A percentile compares a stretch with the other conserved stretches of the same genome.
These are phyloP conservation scores for Corydoras maculifer DNA, from an alignment of 2,113 vertebrate genomes.

Conservation along the genomic window DNA sequence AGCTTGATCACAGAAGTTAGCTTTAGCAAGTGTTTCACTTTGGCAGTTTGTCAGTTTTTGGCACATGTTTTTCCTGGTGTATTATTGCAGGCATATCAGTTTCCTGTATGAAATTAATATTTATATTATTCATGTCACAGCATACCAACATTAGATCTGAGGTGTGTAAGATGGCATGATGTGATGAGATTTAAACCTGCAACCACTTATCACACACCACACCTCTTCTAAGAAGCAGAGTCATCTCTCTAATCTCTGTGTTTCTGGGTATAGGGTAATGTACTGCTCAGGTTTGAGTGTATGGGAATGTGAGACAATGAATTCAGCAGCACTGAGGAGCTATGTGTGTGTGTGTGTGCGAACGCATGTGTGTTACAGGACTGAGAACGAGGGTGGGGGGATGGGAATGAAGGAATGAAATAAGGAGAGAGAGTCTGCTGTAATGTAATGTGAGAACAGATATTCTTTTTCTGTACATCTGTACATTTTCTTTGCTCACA, in stretches of 20 bases:
- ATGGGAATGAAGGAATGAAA: conserved; percentile 15
- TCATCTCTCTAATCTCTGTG: not conserved
- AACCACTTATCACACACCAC: conserved; percentile 1
- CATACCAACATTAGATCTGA: too few relatives aligned
- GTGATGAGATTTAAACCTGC: not conserved
- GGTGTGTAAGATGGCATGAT: not conserved
- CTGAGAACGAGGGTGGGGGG: conserved; percentile 8
- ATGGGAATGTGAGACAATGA: conserved; percentile 12
- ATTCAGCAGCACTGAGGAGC: conserved; percentile 1
- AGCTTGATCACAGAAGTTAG: too few relatives aligned
- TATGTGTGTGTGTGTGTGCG: conserved; percentile 9
- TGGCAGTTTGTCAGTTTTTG: too few relatives aligned
- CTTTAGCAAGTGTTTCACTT: too few relatives aligned
- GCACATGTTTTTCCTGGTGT: too few relatives aligned
- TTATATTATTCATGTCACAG: too few relatives aligned
- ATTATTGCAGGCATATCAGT: too few relatives aligned
- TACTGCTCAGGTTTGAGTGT: not conserved
- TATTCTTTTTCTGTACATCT: conserved; percentile 3
- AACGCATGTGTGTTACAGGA: conserved; percentile 2
- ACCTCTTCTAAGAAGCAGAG: conserved; percentile 13
- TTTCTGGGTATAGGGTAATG: not conserved
- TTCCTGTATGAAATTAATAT: too few relatives aligned
- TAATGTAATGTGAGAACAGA: conserved; percentile 10
- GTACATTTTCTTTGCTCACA: not conserved
- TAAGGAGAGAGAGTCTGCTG: conserved; percentile 13